Conservation (phyloP, 2,888 invertebrate genomes). For the Pasiphila rectangulata region DNA sequence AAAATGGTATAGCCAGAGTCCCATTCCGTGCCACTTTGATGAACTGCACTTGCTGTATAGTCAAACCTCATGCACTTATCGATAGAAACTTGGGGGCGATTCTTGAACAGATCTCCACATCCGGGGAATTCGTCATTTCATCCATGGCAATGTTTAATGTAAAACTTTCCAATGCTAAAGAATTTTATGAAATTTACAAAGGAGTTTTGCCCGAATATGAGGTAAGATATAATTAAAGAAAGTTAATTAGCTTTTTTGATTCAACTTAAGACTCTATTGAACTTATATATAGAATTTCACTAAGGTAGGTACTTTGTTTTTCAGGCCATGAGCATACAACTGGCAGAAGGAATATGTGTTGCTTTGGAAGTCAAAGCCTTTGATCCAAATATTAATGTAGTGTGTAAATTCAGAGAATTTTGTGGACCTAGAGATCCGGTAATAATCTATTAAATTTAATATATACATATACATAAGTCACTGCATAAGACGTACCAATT, state of each 20-base stretch:
- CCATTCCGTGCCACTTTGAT: slow-evolving; percentile 79
- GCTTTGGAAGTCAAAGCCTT: slow-evolving; percentile 88
- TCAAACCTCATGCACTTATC: slow-evolving; percentile 93
- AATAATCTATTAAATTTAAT: slow-evolving; percentile 27
- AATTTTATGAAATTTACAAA: slow-evolving; percentile 95
- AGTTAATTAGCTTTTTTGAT: too few relatives aligned
- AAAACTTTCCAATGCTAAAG: slow-evolving; percentile 89
- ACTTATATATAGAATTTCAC: too few relatives aligned
- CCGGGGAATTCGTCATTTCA: slow-evolving; percentile 86
- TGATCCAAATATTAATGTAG: slow-evolving; percentile 73
- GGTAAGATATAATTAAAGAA: too few relatives aligned
- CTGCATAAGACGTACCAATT: too few relatives aligned
- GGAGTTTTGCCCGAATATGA: slow-evolving; percentile 89
- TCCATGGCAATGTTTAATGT: slow-evolving; percentile 90
- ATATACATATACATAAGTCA: too few relatives aligned
- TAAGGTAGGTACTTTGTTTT: slow-evolving; percentile 34
- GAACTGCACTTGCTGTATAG: slow-evolving; percentile 88
- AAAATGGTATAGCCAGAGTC: slow-evolving; percentile 53
- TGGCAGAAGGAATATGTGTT: slow-evolving; percentile 91
- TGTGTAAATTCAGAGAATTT: slow-evolving; percentile 88
- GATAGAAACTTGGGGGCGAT: slow-evolving; percentile 88
- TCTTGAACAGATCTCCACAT: slow-evolving; percentile 85
- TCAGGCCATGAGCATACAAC: slow-evolving; percentile 89
- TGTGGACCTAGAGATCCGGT: slow-evolving; percentile 92
- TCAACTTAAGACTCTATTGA: too few relatives aligned